These are phyloP conservation scores for Gastracanthus pulcherrimus DNA, from an alignment of 2,888 invertebrate species.

Conservation along the genomic window DNA sequence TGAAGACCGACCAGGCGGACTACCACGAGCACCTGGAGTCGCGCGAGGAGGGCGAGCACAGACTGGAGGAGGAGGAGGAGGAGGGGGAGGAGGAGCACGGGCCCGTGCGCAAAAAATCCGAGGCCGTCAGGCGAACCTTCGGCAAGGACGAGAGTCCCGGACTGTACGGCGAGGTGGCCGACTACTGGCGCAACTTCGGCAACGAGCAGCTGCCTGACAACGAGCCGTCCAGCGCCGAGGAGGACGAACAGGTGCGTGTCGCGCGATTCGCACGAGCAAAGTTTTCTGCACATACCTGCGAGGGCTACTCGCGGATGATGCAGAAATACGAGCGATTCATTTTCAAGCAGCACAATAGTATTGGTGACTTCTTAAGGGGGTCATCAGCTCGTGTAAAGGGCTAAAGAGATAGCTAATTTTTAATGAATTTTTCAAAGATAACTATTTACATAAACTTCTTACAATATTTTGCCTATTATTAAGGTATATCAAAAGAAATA, in stretches of 20 bases:
- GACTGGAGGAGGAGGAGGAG: neutral
- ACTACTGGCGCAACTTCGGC: constrained; percentile 66
- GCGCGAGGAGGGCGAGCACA: constrained; percentile 8
- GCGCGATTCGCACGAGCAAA: too few species aligned
- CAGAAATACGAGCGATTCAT: too few species aligned
- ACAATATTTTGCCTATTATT: too few species aligned
- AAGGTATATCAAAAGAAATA: too few species aligned
- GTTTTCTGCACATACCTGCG: neutral
- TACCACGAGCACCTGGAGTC: constrained; percentile 68
- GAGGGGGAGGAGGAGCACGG: constrained; percentile 16
- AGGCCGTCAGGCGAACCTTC: constrained; percentile 58
- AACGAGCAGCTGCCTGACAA: constrained; percentile 25
- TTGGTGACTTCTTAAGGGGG: too few species aligned
- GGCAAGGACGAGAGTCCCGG: constrained; percentile 69
- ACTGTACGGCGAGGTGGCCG: constrained; percentile 69
- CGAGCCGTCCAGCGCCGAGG: constrained; percentile 1
- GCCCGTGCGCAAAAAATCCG: constrained; percentile 36
- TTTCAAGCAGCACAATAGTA: too few species aligned
- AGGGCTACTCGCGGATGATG: too few species aligned
- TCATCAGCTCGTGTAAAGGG: too few species aligned
- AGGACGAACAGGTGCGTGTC: constrained; percentile 23
- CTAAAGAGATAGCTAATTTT: too few species aligned
- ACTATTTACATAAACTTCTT: too few species aligned
- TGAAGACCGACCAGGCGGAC: constrained; percentile 64
- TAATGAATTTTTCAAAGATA: too few species aligned